A percentile compares a stretch with the other conserved stretches of the same genome.
Evolutionary conservation across 2,888 invertebrate species (phyloP).

Genomic region (Hemistola chrysoprasaria): DNA sequence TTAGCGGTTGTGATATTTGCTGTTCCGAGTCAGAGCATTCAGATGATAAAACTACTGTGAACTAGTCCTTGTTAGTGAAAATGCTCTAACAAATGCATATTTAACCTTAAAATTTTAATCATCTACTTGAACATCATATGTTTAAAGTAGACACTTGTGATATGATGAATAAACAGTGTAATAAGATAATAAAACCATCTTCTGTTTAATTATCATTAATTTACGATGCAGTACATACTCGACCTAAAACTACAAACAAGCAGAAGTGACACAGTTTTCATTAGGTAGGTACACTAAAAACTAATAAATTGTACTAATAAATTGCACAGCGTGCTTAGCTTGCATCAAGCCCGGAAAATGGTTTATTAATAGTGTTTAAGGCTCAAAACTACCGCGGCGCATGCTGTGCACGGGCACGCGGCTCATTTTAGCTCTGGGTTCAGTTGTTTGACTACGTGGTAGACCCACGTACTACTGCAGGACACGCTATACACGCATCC

Average conservation of each 20-base stretch:
- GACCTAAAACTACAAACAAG: slow-evolving; percentile 45
- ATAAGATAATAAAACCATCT: slow-evolving; percentile 54
- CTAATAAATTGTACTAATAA: too few species aligned
- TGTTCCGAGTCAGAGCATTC: slow-evolving; percentile 70
- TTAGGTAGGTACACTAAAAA: too few species aligned
- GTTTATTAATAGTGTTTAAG: too few species aligned
- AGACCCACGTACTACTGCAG: too few species aligned
- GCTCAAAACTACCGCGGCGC: too few species aligned
- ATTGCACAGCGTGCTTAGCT: slow-evolving; percentile 5
- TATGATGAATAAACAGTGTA: slow-evolving; percentile 60
- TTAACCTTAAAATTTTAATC: slow-evolving; percentile 20
- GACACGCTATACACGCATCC: too few species aligned
- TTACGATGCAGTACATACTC: slow-evolving; percentile 53
- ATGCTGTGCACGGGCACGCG: too few species aligned
- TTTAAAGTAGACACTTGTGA: slow-evolving; percentile 39
- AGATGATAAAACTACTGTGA: slow-evolving; percentile 69
- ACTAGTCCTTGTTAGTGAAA: slow-evolving; percentile 49
- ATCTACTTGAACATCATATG: slow-evolving; percentile 14
- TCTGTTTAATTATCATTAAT: slow-evolving; percentile 61
- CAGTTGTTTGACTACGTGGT: too few species aligned
- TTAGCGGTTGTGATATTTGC: slow-evolving; percentile 87
- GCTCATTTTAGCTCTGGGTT: too few species aligned
- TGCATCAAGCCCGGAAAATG: too few species aligned
- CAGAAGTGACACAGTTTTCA: slow-evolving; percentile 36
- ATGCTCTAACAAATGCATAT: slow-evolving; percentile 7